These are phyloP conservation scores for Microtus agrestis DNA, from an alignment of 2,797 vertebrate genomes.

Conservation along the genomic window DNA sequence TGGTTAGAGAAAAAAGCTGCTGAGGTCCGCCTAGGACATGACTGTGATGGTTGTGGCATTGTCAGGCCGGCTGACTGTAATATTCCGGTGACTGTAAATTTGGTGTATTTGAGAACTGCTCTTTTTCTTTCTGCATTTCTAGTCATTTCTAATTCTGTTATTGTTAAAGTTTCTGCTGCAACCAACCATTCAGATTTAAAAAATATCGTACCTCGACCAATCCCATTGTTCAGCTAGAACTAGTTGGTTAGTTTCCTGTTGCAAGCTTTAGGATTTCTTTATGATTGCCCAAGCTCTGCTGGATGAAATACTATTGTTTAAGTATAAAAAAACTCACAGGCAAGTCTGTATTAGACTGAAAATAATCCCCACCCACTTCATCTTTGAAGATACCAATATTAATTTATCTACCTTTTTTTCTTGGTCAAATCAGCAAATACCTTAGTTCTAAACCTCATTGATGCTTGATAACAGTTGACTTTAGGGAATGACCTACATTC, in stretches of 20 bases:
- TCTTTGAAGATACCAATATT: background rate
- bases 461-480: background rate
- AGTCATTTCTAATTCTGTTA: background rate
- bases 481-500: background rate
- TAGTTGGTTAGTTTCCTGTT: background rate
- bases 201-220: background rate
- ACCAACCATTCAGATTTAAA: background rate
- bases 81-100: background rate
- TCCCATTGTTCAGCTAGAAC: background rate
- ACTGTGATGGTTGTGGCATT: background rate
- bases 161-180: background rate
- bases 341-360: background rate
- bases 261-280: background rate
- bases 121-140: background rate
- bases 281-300: background rate
- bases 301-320: background rate
- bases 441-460: background rate
- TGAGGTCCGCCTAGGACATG: background rate
- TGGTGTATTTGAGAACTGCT: background rate
- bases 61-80: background rate
- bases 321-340: background rate
- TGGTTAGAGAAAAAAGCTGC: background rate
- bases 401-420: background rate
- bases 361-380: background rate
- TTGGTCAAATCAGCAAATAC: slow-evolving; percentile 19